Evolutionary conservation across 2,888 invertebrate species (phyloP), one percentile per base, ranked within the genome.

Genomic region (Standfussiana lucernea): DNA sequence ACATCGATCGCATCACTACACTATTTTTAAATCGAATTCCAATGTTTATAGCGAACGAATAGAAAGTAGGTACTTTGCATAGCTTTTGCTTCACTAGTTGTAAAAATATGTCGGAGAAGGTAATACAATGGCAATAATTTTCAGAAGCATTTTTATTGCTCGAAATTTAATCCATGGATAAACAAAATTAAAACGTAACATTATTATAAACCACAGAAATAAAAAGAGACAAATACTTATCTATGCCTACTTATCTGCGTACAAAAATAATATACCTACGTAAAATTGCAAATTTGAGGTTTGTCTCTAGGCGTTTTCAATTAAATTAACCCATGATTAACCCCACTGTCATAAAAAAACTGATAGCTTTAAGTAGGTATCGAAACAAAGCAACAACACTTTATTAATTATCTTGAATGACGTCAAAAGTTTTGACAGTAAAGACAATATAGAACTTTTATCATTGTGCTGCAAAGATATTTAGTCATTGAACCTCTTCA

Each of bases 11-110:
- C 21, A 24, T 18, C 10, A 42, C 50, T 62, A 21, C 7, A 47
- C 21, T 77, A 61, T 68, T 78, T 77, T 66, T 47, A 47, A 67
- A 61, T n/a, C 11, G 79, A 67, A 78, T 78, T 68, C 59, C 76
- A 5, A 69, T 69, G 61, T 77, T 69, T 61, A 79, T 42, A 61
- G 61, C 79, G n/a, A 50, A 35, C 28, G 21, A 28, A 18, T 15
- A 37, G 37, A 76, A 40, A 66, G 24, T 59, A 59, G 28, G 8
- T 40, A 21, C 8, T 67, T 77, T 40, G 37, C 45, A 47, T 40
- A 77, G 8, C 59, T 56, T 40, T 47, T 59, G 18, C 59, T 65
- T 40, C 32, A n/a, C 59, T 40, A n/a, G 35, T 40, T 47, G 15
- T 37, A 35, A 59, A 69, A 35, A 53, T 53, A 75, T 64, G 53